These are phyloP conservation scores for Microcebus murinus DNA, from an alignment of 2,113 vertebrate genomes.

Conservation along the genomic window DNA sequence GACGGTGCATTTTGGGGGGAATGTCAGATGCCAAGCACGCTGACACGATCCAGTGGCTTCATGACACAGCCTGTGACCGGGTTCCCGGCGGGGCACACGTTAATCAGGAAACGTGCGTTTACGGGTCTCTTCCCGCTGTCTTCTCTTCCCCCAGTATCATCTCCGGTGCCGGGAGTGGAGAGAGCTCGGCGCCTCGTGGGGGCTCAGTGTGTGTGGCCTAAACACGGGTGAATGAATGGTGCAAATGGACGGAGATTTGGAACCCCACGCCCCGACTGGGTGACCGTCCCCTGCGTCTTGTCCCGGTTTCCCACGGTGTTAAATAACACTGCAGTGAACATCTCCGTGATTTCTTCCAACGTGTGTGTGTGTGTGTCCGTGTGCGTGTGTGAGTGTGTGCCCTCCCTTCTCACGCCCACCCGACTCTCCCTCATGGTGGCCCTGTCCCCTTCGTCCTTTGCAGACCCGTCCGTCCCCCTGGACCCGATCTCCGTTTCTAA, in stretches of 20 bases:
- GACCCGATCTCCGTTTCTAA: slow-evolving; percentile 96
- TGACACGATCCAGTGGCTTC: fast-evolving
- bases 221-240: not conserved
- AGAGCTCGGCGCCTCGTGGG: not conserved
- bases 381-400: not conserved
- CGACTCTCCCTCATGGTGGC: fast-evolving
- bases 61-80: not conserved
- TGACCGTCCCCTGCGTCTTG: fast-evolving
- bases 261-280: fast-evolving
- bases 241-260: fast-evolving
- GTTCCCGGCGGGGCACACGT: not conserved
- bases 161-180: not conserved
- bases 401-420: not conserved
- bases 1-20: fast-evolving
- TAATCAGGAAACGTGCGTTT: not conserved
- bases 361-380: no score
- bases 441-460: not conserved
- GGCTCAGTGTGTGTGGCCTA: no score
- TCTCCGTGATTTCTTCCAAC: no score
- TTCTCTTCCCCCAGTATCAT: fast-evolving
- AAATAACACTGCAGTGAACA: not conserved
- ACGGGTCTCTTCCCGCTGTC: fast-evolving
- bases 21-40: not conserved
- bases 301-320: not conserved
- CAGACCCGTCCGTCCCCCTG: slow-evolving; percentile 95